phyloP scores from a whole-genome alignment of 2,888 invertebrate genomes.

The Dryobota labecula region DNA sequence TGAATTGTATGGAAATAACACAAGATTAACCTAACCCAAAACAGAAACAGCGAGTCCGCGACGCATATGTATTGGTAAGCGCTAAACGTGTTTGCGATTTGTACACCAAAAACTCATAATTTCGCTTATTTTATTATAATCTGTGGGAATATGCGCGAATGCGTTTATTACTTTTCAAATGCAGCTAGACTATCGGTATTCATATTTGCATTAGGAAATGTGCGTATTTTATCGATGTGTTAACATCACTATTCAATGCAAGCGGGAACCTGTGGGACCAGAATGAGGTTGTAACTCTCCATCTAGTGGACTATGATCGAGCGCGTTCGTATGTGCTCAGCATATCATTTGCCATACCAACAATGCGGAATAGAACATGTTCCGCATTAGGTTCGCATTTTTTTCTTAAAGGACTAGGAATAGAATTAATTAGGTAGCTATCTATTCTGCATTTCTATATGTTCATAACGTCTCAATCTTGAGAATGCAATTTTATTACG shows the following conservation, averaged over 20 bases:
- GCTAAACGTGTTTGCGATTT: conserved; percentile 48
- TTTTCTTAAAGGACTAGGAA: conserved; percentile 69
- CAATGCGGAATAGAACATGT: conserved; percentile 77
- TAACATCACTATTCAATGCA: conserved; percentile 60
- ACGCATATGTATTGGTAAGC: conserved; percentile 21
- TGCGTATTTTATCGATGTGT: conserved; percentile 56
- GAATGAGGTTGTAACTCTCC: conserved; percentile 55
- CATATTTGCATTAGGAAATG: conserved; percentile 44
- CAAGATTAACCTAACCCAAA: conserved; percentile 26
- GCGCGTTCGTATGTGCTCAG: conserved; percentile 68
- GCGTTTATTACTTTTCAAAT: conserved; percentile 46
- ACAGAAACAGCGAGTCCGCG: conserved; percentile 28
- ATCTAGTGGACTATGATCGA: conserved; percentile 58
- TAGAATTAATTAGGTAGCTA: conserved; percentile 60
- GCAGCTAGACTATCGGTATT: conserved; percentile 35
- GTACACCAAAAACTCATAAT: conserved; percentile 45
- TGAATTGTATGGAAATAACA: conserved; percentile 30
- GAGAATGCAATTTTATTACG: conserved; percentile 33
- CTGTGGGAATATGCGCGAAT: conserved; percentile 46
- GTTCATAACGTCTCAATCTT: conserved; percentile 52
- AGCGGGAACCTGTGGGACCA: conserved; percentile 62
- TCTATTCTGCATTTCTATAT: conserved; percentile 48
- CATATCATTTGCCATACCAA: conserved; percentile 69
- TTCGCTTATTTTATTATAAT: conserved; percentile 38
- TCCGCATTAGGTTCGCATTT: conserved; percentile 71